phyloP scores from a whole-genome alignment of 2,113 vertebrate species.

The Dicerorhinus sumatrensis region DNA sequence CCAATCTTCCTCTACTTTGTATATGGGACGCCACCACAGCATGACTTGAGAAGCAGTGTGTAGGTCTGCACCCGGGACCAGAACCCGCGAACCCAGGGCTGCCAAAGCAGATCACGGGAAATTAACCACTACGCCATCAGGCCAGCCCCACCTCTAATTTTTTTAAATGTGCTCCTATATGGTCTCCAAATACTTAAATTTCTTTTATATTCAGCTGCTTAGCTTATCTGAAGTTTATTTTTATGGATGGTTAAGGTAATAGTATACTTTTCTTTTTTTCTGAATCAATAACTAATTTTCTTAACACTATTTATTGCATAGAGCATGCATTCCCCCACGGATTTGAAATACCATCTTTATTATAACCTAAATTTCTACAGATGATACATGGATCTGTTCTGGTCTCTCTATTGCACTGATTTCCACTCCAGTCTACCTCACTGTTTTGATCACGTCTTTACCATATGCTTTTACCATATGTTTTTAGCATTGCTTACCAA shows the following conservation, averaged over 20 bases:
- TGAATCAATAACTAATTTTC: conserved; percentile 48
- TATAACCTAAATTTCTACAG: background rate
- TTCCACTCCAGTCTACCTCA: background rate
- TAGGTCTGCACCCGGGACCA: too few relatives aligned
- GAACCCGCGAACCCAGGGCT: too few relatives aligned
- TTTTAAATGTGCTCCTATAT: background rate
- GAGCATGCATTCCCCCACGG: background rate
- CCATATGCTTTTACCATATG: background rate
- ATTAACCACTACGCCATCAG: too few relatives aligned
- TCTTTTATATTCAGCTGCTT: conserved; percentile 18
- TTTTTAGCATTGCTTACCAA: background rate
- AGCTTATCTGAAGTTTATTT: conserved; percentile 9
- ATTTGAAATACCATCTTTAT: conserved; percentile 27
- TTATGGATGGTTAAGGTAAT: background rate
- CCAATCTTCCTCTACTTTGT: too few relatives aligned
- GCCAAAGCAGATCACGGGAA: too few relatives aligned
- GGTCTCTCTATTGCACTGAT: background rate
- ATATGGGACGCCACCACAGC: too few relatives aligned
- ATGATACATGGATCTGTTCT: background rate
- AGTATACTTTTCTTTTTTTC: conserved; percentile 10
- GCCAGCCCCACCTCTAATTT: background rate
- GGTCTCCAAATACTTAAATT: background rate
- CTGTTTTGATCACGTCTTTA: background rate
- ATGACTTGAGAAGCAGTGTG: too few relatives aligned
- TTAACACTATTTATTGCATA: background rate